phyloP scores from a whole-genome alignment of 2,888 invertebrate genomes.

The Scotopteryx bipunctaria region DNA sequence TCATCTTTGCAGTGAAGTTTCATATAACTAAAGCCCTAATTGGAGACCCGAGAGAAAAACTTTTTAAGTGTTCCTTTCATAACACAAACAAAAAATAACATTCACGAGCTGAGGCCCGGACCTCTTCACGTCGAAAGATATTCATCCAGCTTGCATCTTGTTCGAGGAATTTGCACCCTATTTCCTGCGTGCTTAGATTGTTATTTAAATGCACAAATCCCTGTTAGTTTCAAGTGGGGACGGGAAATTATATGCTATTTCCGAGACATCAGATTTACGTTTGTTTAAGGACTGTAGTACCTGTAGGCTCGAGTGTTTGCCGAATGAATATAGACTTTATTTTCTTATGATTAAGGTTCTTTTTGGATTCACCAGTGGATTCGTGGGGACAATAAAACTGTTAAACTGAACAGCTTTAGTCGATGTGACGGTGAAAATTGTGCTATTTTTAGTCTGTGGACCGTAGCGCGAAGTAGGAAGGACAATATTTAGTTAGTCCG shows the following conservation, averaged over 20 bases:
- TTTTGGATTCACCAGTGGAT: not conserved
- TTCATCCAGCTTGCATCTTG: conserved; percentile 1
- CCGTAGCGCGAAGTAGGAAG: conserved; percentile 24
- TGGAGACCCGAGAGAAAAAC: conserved; percentile 1
- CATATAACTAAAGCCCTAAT: not conserved
- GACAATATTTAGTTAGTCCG: conserved; percentile 11
- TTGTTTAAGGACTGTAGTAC: conserved; percentile 6
- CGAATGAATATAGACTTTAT: conserved; percentile 1
- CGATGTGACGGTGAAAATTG: conserved; percentile 40
- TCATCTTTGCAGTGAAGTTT: too few species aligned
- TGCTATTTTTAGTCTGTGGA: conserved; percentile 34
- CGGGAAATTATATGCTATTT: conserved; percentile 24
- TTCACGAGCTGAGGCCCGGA: conserved; percentile 18
- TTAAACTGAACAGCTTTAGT: conserved; percentile 41
- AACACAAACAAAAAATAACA: conserved; percentile 17
- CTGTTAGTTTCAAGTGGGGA: conserved; percentile 9
- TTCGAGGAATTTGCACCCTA: conserved; percentile 7
- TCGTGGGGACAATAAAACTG: conserved; percentile 39
- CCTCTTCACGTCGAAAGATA: conserved; percentile 14
- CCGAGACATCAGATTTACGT: conserved; percentile 15
- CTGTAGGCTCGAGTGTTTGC: conserved; percentile 2
- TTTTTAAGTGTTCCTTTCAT: conserved; percentile 6
- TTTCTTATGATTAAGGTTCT: not conserved
- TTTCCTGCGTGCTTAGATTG: not conserved
- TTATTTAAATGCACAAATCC: not conserved